Base-by-base conservation (phyloP, 2,888 invertebrate species). In the Muschampia plurimacula region DNA sequence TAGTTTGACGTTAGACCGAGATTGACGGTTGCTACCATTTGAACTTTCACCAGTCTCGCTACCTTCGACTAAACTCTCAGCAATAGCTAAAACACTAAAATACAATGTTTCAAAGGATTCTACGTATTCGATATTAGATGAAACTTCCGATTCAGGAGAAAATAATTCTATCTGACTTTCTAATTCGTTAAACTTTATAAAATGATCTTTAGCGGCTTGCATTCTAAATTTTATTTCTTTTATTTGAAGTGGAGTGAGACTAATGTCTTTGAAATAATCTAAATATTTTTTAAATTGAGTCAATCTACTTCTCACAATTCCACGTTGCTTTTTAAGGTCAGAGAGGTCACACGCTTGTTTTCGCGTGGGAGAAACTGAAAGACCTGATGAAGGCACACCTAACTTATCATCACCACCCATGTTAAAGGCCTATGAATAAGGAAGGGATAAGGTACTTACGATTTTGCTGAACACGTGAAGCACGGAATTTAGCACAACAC, bases 211-310 rank as follows among this genome's bases (percentile, higher is more conserved):
- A 28, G 57, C 57, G 57, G 57, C 57, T 28, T 57, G 57, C 28
- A 57, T 57, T 5, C 57, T 57, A 28, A 57, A 57, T 28, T 57
- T 57, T 22, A 57, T 57, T 57, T 57, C 57, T 28, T 57, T 57
- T 4, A 57, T 2, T 57, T 57, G 57, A 28, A 57, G 12, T 57
- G 57, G 9, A 57, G 57, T 57, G 57, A 57, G 57, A 8, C 57
- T 57, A 57, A 5, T 57, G 28, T 57, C 57, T 57, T 57, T 57
- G 10, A 28, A 57, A 28, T 12, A 5, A 12, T 57, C 28, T 57
- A 57, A 57, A 57, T 57, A 57, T 57, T 57, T 57, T 28, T 57
- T 57, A 57, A 57, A 57, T 57, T 57, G 57, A 57, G 57, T 28
- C 10, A 57, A 12, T 57, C 57, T 57, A 57, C 57, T 57, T 57